Evolutionary conservation across 2,113 vertebrate genomes (phyloP), one percentile per base, ranked within the genome.

Genomic region (Sebastes fasciatus): DNA sequence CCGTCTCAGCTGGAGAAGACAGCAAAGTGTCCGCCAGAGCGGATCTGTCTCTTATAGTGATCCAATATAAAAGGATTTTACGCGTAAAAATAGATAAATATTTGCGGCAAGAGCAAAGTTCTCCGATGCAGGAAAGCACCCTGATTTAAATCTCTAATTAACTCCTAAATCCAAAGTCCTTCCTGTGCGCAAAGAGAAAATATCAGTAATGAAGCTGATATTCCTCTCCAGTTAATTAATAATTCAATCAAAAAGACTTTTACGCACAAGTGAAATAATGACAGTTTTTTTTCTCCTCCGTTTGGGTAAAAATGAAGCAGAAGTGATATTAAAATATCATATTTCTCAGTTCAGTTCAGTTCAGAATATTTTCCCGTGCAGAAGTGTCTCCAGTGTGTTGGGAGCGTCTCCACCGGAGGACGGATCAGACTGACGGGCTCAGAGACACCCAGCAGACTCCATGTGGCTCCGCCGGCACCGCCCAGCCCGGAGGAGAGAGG

Each of bases 401-500:
- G 21, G 69, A 78, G 62, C 48, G 73, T 71, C 76, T 85, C 79
- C 81, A 63, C 45, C 80, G 74, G 85, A 89, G 91, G 79, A 86
- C 23, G 63, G 65, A 80, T 60, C 72, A 71, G 73, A 92, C 89
- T 93, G 88, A 88, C 72, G 60, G 77, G n/a, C 70, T 7, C 58
- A 1, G 19, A 67, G 69, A 63, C 74, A 57, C 87, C 79, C 84
- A 84, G 54, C 51, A n/a, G 51, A 46, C 83, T 90, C 94, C 93
- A 93, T 92, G 94, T 93, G 94, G 90, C 80, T 73, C 82, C 19
- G 26, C 16, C 11, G 65, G 89, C 67, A 2, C 86, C 93, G 86
- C 94, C 93, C 89, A 61, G 13, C 86, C 66, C 51, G 43, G 70
- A 76, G 73, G 45, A 61, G 23, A 71, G 3, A 2, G 75, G n/a